Base-by-base conservation (phyloP, 1,140 invertebrate species). In the Reticulitermes speratus region DNA sequence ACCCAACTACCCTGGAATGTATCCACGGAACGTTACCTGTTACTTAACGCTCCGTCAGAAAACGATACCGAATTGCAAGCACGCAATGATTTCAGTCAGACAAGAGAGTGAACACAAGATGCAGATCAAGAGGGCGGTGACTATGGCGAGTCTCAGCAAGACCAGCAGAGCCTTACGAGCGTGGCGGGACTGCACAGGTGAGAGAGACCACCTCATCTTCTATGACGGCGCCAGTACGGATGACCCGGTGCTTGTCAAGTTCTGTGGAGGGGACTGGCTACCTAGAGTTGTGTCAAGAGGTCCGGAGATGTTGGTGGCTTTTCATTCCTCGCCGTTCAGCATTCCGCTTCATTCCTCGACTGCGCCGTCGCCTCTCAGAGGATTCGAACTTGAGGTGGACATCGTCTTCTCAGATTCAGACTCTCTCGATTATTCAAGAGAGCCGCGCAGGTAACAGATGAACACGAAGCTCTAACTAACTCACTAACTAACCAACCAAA, bases 1-100 rank as follows among this genome's bases (percentile, higher is more conserved):
- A 85, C 97, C 97, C n/a, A 97, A 98, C 91, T 98, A 97, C 90
- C 97, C 97, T 0, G 97, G 97, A 25, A 96, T 97, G 92, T 98
- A 98, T 91, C 97, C 96, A 2, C 93, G 96, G 82, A 97, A 98
- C 90, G 96, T 97, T 8, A 96, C 96, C 19, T 97, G 96, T 90
- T 94, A 96, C 89, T 95, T 96, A 92, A 96, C 94, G 32, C 91
- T 97, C 85, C 92, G 96, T 25, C 96, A 97, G 90, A 96, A 96
- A 89, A 94, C 95, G 88, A 95, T 97, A 45, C 96, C 96, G 0
- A 96, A 95, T 12, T 97, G 96, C 90, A 97, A 97, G 90, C 96
- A 97, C 90, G 96, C 96, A 6, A 97, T 97, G 96, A 96, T 97
- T 88, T 95, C 95, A 3, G 95, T 97, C 23, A 91, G 93, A 82